A percentile compares a stretch with the other conserved stretches of the same genome.
Conservation (phyloP, 2,113 vertebrate species). For the Orcinus orca region DNA sequence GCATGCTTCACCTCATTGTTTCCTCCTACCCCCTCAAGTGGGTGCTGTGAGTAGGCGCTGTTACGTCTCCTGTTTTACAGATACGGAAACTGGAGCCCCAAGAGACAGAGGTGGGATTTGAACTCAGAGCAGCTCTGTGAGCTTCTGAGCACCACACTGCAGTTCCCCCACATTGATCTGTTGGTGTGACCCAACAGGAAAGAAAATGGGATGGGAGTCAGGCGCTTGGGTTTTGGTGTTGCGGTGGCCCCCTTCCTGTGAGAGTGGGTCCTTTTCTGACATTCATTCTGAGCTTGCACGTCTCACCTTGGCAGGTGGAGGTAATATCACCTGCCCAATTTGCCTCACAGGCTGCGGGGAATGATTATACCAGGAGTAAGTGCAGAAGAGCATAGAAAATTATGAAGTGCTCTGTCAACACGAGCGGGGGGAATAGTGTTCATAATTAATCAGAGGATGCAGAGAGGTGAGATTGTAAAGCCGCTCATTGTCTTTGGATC, state of each 20-base stretch:
- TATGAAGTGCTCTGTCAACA: slow-evolving; percentile 40
- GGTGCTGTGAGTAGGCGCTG: not conserved
- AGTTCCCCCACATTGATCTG: not conserved
- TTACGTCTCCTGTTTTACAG: not conserved
- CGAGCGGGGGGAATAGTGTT: not conserved
- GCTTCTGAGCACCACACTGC: rapidly evolving
- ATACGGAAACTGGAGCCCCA: not conserved
- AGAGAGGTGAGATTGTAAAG: slow-evolving; percentile 41
- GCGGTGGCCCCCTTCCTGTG: not conserved
- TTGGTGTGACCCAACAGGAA: not conserved
- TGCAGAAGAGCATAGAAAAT: not conserved
- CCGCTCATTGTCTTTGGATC: slow-evolving; percentile 58
- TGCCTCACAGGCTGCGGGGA: not conserved
- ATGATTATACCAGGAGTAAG: not conserved
- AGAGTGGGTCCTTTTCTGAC: not conserved
- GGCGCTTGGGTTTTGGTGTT: not conserved
- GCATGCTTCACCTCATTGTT: not conserved
- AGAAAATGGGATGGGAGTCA: not conserved
- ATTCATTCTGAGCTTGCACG: not conserved
- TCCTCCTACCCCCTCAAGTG: not conserved
- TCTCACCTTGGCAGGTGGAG: not conserved
- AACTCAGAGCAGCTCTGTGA: not conserved
- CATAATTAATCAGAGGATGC: slow-evolving; percentile 54
- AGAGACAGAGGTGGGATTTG: not conserved
- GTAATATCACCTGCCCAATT: not conserved